Conservation (phyloP, 2,888 invertebrate genomes). For the Andrena camellia region DNA sequence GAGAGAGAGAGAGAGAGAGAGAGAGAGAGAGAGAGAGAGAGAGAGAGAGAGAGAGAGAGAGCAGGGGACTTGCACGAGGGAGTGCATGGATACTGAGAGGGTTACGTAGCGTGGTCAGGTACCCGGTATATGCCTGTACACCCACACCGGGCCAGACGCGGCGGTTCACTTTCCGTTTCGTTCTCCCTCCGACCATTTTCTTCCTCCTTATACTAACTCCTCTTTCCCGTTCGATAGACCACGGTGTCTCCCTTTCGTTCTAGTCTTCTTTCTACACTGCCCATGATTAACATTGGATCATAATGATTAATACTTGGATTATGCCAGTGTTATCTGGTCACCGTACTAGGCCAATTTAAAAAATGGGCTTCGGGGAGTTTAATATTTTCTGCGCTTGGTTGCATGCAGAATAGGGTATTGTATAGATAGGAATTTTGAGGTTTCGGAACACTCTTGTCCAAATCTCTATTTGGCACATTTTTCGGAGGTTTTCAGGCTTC, state of each 20-base stretch:
- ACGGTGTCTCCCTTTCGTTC: constrained; percentile 24
- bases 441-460: too few species aligned
- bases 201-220: constrained; percentile 8
- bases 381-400: too few species aligned
- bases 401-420: too few species aligned
- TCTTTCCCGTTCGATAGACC: constrained; percentile 8
- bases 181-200: constrained; percentile 52
- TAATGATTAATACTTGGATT: too few species aligned
- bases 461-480: too few species aligned
- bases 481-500: too few species aligned
- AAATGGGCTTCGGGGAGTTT: background rate
- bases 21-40: constrained; percentile 10
- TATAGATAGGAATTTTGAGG: too few species aligned
- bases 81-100: constrained; percentile 29
- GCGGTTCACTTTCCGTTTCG: constrained; percentile 64
- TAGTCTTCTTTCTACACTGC: background rate
- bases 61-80: constrained; percentile 21
- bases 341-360: background rate
- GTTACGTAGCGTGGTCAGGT: constrained; percentile 29
- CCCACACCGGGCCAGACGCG: constrained; percentile 52
- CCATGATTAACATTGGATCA: too few species aligned
- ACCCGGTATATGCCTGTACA: constrained; percentile 49
- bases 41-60: constrained; percentile 9
- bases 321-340: too few species aligned
- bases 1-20: constrained; percentile 7